Percentiles rank a stretch among this genome's conserved stretches.
These are phyloP conservation scores for Micronisus gabar DNA, from an alignment of 2,113 vertebrate species.

Conservation along the genomic window DNA sequence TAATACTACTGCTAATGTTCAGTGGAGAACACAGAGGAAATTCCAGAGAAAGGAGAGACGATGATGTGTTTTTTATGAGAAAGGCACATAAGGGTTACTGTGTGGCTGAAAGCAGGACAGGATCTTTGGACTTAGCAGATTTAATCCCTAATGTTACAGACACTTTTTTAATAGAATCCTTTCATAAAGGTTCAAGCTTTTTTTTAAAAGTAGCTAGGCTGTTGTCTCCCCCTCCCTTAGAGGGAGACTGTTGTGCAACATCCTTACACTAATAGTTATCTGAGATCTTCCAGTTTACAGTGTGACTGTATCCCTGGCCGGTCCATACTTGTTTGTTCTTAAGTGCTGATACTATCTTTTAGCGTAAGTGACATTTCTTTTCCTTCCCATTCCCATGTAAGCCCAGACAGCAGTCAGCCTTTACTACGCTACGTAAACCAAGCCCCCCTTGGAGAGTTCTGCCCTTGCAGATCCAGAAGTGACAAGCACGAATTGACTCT, in stretches of 20 bases:
- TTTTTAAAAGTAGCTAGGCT: background rate
- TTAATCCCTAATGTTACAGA: background rate
- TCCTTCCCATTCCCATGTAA: background rate
- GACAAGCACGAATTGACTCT: background rate
- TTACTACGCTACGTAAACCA: fast-evolving
- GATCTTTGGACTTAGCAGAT: conserved; percentile 12
- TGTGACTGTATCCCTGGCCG: background rate
- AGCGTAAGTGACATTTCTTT: background rate
- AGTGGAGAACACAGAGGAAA: background rate
- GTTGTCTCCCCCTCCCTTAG: background rate
- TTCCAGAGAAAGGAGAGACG: background rate
- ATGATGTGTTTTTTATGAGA: background rate
- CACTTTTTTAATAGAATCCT: background rate
- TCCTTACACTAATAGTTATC: background rate
- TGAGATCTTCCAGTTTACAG: background rate
- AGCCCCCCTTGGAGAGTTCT: background rate
- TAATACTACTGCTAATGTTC: background rate
- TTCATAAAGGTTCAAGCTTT: background rate
- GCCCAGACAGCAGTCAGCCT: background rate
- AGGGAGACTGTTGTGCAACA: background rate
- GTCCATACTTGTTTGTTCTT: background rate
- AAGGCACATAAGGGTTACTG: background rate
- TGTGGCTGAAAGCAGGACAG: background rate
- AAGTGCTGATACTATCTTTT: background rate
- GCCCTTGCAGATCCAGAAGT: background rate